Evolutionary conservation across 2,888 invertebrate genomes (phyloP), one percentile per base, ranked within the genome.

Genomic region (Acanthopleura granulata): DNA sequence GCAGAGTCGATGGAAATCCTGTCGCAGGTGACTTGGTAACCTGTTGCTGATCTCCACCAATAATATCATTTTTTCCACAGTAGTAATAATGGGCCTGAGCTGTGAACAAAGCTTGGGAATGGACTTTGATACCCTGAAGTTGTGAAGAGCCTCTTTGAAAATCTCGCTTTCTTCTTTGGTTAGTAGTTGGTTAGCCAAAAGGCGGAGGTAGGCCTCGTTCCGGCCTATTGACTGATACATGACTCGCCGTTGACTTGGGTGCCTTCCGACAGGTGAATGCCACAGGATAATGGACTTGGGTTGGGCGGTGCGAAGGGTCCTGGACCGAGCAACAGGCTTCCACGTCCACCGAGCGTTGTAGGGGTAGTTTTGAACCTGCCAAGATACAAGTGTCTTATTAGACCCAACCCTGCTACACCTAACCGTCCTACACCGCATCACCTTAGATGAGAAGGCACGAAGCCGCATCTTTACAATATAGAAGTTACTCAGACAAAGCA

Each of bases 1-100:
- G 76, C 87, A 87, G 22, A 87, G 74, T 70, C 83, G 79, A 71
- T 85, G 86, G 75, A 85, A 87, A 77, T 87, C 87, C 30, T 81
- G 82, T 51, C 84, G 82, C 11, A 83, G 77, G 57, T 78, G 78
- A 61, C 76, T 73, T 1, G 86, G 85, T 71, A 87, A 78, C 57
- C 81, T 77, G 51, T 80, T 79, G 72, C 83, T 83, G 29, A 87
- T 74, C 74, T 87, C 87, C 25, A 85, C 80, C 25, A 87, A 74
- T 11, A 87, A 80, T 30, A 87, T 81, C 25, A 87, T 79, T 75
- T 85, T 85, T 73, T 85, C 82, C 0, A 84, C 83, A 18, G 83
- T 77, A 74, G 82, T 85, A 70, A 86, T 84, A 69, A 85, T 76
- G 14, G 81, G 80, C 49, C 80, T 81, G 6, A 87, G 76, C 72